phyloP scores from a whole-genome alignment of 2,113 vertebrate species.

The Onychorhynchus coronatus region DNA sequence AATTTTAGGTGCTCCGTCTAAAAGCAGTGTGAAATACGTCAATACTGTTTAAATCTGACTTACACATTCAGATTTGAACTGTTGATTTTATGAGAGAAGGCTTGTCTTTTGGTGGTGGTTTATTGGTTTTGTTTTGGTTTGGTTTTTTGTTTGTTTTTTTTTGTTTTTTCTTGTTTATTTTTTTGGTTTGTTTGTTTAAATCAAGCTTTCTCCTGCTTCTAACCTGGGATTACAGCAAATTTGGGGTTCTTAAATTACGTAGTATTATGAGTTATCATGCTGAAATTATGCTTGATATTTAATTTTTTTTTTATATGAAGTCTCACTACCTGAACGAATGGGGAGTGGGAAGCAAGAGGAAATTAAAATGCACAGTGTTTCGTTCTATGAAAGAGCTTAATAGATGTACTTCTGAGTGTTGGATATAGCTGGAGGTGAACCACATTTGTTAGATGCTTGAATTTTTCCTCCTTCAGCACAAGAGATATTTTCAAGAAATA shows the following conservation, averaged over 20 bases:
- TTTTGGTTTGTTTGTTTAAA: background rate
- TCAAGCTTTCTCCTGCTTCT: background rate
- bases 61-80: background rate
- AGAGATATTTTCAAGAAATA: too few relatives aligned
- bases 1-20: background rate
- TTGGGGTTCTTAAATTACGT: background rate
- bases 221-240: background rate
- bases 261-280: background rate
- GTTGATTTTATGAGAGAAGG: background rate
- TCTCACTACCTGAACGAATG: background rate
- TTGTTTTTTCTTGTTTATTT: background rate
- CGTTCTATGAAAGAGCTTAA: background rate
- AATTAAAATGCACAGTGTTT: background rate
- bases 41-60: background rate
- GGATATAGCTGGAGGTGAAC: background rate
- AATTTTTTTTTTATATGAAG: background rate
- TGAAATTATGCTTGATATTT: background rate
- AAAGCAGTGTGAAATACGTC: background rate
- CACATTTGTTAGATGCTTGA: background rate
- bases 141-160: background rate
- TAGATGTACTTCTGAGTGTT: background rate
- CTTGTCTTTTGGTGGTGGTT: background rate
- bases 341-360: background rate
- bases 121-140: background rate
- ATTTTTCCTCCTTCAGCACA: background rate